These are phyloP conservation scores for Cosmia trapezina DNA, from an alignment of 2,888 invertebrate species.

Conservation along the genomic window DNA sequence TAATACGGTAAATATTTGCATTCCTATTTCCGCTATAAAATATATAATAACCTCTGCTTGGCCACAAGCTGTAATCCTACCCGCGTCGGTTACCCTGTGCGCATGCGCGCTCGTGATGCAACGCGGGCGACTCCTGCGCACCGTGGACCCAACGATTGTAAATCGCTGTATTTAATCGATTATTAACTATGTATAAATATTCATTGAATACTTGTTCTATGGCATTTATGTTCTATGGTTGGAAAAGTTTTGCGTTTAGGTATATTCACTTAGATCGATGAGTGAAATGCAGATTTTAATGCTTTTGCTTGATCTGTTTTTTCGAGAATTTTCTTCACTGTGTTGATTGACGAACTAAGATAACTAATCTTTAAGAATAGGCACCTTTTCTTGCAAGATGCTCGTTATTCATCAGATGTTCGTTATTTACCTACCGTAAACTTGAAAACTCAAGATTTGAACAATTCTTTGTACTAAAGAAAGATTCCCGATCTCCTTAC, in stretches of 20 bases:
- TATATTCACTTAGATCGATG: conserved; percentile 9
- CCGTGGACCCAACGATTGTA: conserved; percentile 24
- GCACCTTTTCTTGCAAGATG: not conserved
- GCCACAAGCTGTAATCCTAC: conserved; percentile 63
- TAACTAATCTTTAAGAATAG: not conserved
- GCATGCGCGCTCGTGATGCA: conserved; percentile 62
- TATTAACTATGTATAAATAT: conserved; percentile 48
- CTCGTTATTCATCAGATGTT: not conserved
- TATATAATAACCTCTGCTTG: conserved; percentile 52
- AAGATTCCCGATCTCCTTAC: not conserved
- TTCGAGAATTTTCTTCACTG: not conserved
- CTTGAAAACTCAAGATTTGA: not conserved
- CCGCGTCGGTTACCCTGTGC: conserved; percentile 62
- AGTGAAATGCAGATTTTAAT: conserved; percentile 11
- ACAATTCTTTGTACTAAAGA: conserved; percentile 1
- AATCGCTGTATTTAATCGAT: conserved; percentile 31
- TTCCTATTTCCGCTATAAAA: conserved; percentile 24
- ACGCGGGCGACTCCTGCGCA: conserved; percentile 53
- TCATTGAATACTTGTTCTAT: conserved; percentile 42
- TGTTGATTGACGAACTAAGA: not conserved
- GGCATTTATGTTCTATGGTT: conserved; percentile 36
- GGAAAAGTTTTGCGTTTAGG: conserved; percentile 22
- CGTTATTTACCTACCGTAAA: not conserved
- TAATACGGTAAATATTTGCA: conserved; percentile 8
- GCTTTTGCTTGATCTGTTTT: not conserved